Conservation (phyloP, 2,113 vertebrate species). For the Psilopogon haemacephalus region DNA sequence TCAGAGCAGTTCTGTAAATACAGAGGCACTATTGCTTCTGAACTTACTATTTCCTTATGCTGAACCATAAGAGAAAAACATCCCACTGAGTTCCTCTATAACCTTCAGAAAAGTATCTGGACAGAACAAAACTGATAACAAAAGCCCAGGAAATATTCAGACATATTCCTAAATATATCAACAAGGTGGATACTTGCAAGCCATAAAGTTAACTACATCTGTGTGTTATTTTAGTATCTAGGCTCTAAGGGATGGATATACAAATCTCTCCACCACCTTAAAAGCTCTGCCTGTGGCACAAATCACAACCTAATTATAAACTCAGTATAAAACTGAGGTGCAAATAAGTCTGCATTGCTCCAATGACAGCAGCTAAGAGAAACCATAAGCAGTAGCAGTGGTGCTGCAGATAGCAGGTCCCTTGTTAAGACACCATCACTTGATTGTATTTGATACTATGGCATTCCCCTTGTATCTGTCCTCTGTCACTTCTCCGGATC, state of each 20-base stretch:
- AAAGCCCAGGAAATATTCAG: neutral
- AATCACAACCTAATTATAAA: neutral
- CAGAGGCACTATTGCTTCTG: neutral
- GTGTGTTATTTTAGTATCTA: neutral
- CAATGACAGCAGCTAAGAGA: neutral
- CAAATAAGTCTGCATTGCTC: neutral
- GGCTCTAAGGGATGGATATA: neutral
- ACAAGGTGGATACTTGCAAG: neutral
- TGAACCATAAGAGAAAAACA: neutral
- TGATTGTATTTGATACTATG: neutral
- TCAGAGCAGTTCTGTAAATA: neutral
- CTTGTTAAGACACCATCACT: neutral
- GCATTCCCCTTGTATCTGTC: neutral
- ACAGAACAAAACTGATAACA: neutral
- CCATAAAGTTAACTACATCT: neutral
- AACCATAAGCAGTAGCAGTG: neutral
- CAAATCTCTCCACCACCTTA: neutral
- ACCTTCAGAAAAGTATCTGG: neutral
- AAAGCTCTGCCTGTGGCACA: neutral
- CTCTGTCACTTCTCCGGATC: neutral
- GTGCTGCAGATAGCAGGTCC: neutral
- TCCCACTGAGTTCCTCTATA: neutral
- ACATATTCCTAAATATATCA: constrained; percentile 5
- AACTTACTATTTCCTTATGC: neutral
- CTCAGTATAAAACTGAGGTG: neutral